Base-by-base conservation (phyloP, 1,140 invertebrate genomes). In the Branchinecta lindahli region DNA sequence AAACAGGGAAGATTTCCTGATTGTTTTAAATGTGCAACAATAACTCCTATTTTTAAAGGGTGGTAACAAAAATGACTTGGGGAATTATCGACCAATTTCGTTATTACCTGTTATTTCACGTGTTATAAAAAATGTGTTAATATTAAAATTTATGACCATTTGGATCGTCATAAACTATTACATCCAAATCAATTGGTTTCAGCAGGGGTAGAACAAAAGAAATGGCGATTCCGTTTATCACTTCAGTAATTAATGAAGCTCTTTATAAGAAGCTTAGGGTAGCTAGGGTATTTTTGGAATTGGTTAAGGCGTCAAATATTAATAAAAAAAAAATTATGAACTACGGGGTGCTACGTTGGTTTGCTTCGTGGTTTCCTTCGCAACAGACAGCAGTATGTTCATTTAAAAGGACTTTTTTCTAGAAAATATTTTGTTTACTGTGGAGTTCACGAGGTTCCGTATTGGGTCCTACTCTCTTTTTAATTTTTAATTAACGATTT, bases 151-250 rank as follows among this genome's bases (percentile, higher is more conserved):
- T 52, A 52, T 52, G 47, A 52, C 9, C 47, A 52, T 52, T 52
- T 52, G 47, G 47, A 52, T 9, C 47, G 47, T 52, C 47, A 52
- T 52, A 52, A 9, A 52, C 47, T 52, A 9, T 52, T n/a, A n/a
- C n/a, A n/a, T n/a, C n/a, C n/a, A n/a, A n/a, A n/a, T n/a, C n/a
- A n/a, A n/a, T n/a, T n/a, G 47, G 47, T 52, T 52, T 52, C 47
- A 52, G 47, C 9, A 52, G n/a, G 47, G 47, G 47, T 52, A 52
- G 47, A 52, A 52, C 47, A 52, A 52, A 9, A 52, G 47, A 52
- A 52, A 52, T 52, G 47, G 47, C 47, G n/a, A 52, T 52, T 52
- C n/a, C 47, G n/a, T 52, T 52, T 52, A 52, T 52, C n/a, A 52
- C 47, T 52, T 9, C 47, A 9, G n/a, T 52, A 52, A 52, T 52